Evolutionary conservation across 2,888 invertebrate genomes (phyloP).

Genomic region (Adelognathus sp.): DNA sequence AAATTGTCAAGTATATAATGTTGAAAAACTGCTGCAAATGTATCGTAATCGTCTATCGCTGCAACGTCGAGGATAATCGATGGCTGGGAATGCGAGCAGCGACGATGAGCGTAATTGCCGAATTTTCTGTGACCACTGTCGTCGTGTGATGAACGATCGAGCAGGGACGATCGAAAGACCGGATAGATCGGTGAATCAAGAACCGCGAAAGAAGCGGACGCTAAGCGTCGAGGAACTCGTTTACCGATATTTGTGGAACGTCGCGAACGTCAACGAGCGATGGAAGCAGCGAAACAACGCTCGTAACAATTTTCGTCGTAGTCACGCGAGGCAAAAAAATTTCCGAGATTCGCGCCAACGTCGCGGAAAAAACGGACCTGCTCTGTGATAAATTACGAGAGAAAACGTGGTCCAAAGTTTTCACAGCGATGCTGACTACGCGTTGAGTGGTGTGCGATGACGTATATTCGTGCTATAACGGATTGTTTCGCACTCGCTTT

Average conservation of each 20-base stretch:
- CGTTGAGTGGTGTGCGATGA: constrained; percentile 32
- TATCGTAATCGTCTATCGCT: neutral
- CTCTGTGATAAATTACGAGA: neutral
- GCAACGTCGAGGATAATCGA: neutral
- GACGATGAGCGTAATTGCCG: constrained; percentile 9
- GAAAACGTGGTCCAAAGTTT: neutral
- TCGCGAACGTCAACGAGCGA: constrained; percentile 41
- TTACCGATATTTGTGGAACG: constrained; percentile 39
- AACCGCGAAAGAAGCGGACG: constrained; percentile 16
- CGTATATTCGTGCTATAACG: constrained; percentile 11
- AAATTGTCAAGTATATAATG: neutral
- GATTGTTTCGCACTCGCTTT: constrained; percentile 25
- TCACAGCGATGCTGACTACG: neutral
- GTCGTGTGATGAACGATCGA: constrained; percentile 9
- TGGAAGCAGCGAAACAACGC: constrained; percentile 41
- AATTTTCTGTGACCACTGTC: constrained; percentile 6
- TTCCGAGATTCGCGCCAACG: neutral
- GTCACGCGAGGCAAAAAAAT: constrained; percentile 38
- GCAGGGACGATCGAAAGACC: neutral
- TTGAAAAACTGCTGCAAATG: too few species aligned
- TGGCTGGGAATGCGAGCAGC: constrained; percentile 40
- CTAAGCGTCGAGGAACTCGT: constrained; percentile 42
- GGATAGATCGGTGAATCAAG: neutral
- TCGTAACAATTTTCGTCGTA: constrained; percentile 31
- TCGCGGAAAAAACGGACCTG: neutral